A percentile compares a stretch with the other conserved stretches of the same genome.
phyloP scores from a whole-genome alignment of 2,888 invertebrate genomes.

The Spisula subtruncata region DNA sequence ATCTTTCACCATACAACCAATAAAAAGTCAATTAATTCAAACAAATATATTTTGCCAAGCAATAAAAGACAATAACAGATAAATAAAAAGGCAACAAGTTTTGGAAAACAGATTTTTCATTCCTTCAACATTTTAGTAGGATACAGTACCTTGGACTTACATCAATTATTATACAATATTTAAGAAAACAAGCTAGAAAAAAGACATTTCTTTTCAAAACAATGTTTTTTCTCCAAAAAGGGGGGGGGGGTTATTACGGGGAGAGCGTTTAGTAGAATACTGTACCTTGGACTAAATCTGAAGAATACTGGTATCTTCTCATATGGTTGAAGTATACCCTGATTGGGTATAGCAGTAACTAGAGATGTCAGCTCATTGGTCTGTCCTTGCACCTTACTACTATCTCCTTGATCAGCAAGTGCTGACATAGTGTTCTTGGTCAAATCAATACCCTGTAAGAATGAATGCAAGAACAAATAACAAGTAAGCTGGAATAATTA shows the following conservation, averaged over 20 bases:
- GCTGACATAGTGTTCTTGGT: slow-evolving; percentile 83
- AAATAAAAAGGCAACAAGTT: background rate
- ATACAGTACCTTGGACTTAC: slow-evolving; percentile 85
- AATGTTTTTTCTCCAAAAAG: too few relatives aligned
- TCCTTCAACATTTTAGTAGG: too few relatives aligned
- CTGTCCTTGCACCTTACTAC: slow-evolving; percentile 75
- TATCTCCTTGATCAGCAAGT: slow-evolving; percentile 75
- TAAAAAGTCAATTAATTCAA: background rate
- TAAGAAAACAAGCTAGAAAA: too few relatives aligned
- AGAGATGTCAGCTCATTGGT: slow-evolving; percentile 86
- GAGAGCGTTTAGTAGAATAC: too few relatives aligned
- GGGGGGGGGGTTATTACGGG: too few relatives aligned
- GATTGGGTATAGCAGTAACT: slow-evolving; percentile 87
- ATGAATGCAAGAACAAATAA: background rate
- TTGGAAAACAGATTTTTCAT: background rate
- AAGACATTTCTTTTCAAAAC: too few relatives aligned
- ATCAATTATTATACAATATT: too few relatives aligned
- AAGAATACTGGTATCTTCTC: slow-evolving; percentile 87
- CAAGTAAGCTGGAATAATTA: too few relatives aligned
- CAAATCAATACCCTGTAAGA: slow-evolving; percentile 84
- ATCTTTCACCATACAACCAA: background rate
- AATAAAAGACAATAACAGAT: background rate
- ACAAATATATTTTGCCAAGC: background rate
- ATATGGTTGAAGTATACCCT: slow-evolving; percentile 86
- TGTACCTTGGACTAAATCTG: slow-evolving; percentile 87